Evolutionary conservation across 1,140 invertebrate species (phyloP).

Genomic region (Lycorma delicatula): DNA sequence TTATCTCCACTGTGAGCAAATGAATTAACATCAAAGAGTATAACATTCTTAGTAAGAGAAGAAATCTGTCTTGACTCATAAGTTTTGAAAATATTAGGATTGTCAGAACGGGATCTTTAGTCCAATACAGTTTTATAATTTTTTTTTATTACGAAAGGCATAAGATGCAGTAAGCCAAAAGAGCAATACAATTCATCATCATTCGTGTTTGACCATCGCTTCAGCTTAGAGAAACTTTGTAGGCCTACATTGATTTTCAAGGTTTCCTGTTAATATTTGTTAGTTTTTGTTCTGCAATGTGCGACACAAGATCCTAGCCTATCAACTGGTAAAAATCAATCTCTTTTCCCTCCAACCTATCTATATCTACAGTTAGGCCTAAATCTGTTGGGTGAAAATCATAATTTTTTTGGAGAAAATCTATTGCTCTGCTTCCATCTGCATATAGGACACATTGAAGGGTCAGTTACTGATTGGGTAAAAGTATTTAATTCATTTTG

Average conservation of each 20-base stretch:
- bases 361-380: neutral
- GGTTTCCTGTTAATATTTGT: neutral
- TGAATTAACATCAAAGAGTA: slow-evolving; percentile 19
- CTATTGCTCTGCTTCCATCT: neutral
- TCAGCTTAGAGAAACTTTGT: neutral
- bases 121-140: slow-evolving; percentile 19
- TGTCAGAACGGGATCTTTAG: slow-evolving; percentile 16
- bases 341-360: neutral
- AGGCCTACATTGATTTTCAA: neutral
- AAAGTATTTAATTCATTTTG: neutral
- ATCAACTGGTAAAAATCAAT: neutral
- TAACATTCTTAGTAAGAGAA: no score
- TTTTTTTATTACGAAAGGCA: no score
- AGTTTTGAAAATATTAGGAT: slow-evolving; percentile 21
- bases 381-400: neutral
- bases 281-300: neutral
- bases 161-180: neutral
- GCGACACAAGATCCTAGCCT: neutral
- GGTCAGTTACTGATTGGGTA: neutral
- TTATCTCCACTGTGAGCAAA: slow-evolving; percentile 6
- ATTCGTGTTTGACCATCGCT: neutral
- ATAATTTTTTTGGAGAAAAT: neutral
- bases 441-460: neutral
- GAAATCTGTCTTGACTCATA: slow-evolving; percentile 16
- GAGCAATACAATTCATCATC: slow-evolving; percentile 5